Evolutionary conservation across 2,797 vertebrate genomes (phyloP).

Genomic region (Arnoldichthys spilopterus): DNA sequence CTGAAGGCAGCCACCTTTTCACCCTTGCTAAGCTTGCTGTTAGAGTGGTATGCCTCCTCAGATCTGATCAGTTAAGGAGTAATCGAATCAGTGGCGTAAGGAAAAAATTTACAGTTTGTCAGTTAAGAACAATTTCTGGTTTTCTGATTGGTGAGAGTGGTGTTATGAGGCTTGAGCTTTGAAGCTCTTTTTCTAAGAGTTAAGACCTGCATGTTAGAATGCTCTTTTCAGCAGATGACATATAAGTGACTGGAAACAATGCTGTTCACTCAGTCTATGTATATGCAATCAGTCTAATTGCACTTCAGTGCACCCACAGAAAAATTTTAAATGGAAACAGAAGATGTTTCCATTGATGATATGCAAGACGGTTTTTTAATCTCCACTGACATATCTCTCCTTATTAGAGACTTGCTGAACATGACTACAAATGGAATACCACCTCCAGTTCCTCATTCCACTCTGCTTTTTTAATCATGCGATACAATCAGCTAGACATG

Average conservation of each 20-base stretch:
- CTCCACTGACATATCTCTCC: constrained; percentile 27
- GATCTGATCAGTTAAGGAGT: neutral
- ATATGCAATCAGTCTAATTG: constrained; percentile 29
- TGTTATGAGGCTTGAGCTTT: constrained; percentile 1
- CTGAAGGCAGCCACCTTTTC: neutral
- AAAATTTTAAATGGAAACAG: constrained; percentile 15
- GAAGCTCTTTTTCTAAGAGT: constrained; percentile 29
- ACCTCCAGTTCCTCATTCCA: constrained; percentile 1
- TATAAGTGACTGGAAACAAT: constrained; percentile 4
- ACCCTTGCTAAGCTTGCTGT: neutral
- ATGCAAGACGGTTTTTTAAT: neutral
- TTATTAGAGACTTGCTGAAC: constrained; percentile 36
- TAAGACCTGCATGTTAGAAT: constrained; percentile 32
- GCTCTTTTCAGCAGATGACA: constrained; percentile 25
- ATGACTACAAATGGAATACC: constrained; percentile 21
- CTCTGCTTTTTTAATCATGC: constrained; percentile 14
- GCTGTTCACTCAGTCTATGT: neutral
- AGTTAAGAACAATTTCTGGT: neutral
- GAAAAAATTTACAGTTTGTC: neutral
- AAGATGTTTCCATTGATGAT: constrained; percentile 25
- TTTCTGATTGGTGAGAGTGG: neutral
- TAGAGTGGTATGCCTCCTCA: neutral
- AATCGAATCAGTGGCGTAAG: neutral
- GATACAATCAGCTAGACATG: constrained; percentile 10
- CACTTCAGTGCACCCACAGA: neutral